Conservation (phyloP, 2,797 vertebrate species). For the Allobates femoralis region DNA sequence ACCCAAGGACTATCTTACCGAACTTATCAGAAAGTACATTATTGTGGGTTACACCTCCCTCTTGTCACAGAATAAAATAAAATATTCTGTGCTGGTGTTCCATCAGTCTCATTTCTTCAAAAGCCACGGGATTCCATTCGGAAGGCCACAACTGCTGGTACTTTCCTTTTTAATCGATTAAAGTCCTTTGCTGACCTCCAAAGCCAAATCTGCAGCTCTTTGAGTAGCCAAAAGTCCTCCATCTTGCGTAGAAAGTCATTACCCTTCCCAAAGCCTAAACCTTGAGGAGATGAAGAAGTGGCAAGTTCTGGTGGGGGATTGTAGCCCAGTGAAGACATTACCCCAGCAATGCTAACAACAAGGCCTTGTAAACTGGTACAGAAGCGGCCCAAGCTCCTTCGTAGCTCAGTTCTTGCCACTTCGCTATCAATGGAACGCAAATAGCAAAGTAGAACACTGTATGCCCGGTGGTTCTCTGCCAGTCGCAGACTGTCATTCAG, state of each 20-base stretch:
- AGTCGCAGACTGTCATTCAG: slow-evolving; percentile 91
- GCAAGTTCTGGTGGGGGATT: slow-evolving; percentile 71
- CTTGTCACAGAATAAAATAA: background rate
- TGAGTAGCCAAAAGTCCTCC: slow-evolving; percentile 95
- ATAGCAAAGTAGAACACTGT: slow-evolving; percentile 88
- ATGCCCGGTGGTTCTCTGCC: slow-evolving; percentile 93
- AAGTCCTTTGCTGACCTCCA: slow-evolving; percentile 98
- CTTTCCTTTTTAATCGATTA: slow-evolving; percentile 90
- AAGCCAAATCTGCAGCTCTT: slow-evolving; percentile 96
- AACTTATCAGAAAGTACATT: background rate
- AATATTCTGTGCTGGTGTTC: background rate
- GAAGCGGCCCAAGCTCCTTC: slow-evolving; percentile 89
- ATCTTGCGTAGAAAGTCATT: slow-evolving; percentile 95
- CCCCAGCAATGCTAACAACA: slow-evolving; percentile 90
- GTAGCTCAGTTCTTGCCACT: slow-evolving; percentile 86
- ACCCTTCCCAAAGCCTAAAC: slow-evolving; percentile 72
- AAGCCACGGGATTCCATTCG: slow-evolving; percentile 73
- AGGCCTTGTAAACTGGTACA: slow-evolving; percentile 92
- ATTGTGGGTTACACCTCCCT: background rate
- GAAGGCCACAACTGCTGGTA: slow-evolving; percentile 68
- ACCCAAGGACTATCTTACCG: background rate
- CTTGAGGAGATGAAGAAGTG: slow-evolving; percentile 69
- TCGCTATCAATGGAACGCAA: slow-evolving; percentile 87
- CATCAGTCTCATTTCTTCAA: slow-evolving; percentile 64
- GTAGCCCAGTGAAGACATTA: slow-evolving; percentile 92